Conservation (phyloP, 1,140 invertebrate species). For the Zaprionus gabonicus region DNA sequence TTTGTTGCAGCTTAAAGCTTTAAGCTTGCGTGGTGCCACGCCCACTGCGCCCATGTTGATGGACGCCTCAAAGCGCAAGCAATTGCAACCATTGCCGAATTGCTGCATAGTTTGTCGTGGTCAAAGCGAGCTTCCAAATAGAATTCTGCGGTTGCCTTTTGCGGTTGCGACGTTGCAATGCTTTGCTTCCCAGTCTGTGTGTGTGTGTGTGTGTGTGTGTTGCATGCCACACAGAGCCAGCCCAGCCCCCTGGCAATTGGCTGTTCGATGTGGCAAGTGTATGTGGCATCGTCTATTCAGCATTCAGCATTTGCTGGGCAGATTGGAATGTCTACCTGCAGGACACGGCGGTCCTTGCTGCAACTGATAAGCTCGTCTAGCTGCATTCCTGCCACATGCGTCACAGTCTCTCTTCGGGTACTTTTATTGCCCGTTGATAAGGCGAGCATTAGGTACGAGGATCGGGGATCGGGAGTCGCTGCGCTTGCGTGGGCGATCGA, state of each 20-base stretch:
- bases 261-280: not conserved
- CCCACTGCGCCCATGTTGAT: not conserved
- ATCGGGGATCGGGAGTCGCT: not conserved
- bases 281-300: not conserved
- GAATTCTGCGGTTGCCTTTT: conserved; percentile 71
- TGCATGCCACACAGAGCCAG: conserved; percentile 25
- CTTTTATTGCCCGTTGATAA: conserved; percentile 22
- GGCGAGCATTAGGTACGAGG: not conserved
- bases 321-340: conserved; percentile 23
- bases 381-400: conserved; percentile 56
- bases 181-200: not conserved
- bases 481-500: conserved; percentile 23
- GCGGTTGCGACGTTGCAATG: conserved; percentile 46
- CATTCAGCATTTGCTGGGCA: not conserved
- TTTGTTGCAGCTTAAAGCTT: not conserved
- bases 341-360: conserved; percentile 4
- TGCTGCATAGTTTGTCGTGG: conserved; percentile 20
- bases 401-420: conserved; percentile 14
- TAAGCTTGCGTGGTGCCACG: not conserved
- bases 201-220: conserved; percentile 4
- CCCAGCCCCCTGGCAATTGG: not conserved
- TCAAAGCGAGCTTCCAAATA: conserved; percentile 57
- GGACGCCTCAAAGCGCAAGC: not conserved
- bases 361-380: conserved; percentile 1
- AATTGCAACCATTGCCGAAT: not conserved